Percentiles rank a stretch among this genome's conserved stretches.
Conservation (phyloP, 2,113 vertebrate genomes). For the Macaca nemestrina region DNA sequence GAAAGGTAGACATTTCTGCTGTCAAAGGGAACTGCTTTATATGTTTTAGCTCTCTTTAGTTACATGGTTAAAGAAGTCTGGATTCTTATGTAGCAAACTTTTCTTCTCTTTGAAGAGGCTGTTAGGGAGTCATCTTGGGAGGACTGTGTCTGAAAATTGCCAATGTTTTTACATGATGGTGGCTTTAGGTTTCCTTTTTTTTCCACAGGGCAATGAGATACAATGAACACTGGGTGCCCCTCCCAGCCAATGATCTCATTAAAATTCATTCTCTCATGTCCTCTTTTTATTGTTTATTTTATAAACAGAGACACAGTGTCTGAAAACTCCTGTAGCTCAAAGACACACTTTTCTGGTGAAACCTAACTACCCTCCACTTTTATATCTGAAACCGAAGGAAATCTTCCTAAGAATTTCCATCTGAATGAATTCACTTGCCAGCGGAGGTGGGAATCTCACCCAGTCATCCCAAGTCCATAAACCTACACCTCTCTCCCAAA, state of each 20-base stretch:
- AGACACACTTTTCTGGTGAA: conserved; percentile 54
- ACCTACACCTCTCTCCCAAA: neutral
- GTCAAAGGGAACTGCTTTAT: neutral
- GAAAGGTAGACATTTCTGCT: neutral
- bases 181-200: neutral
- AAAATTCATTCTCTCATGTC: conserved; percentile 57
- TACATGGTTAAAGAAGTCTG: neutral
- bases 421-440: neutral
- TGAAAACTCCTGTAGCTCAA: conserved; percentile 58
- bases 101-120: neutral
- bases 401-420: neutral
- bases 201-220: neutral
- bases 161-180: neutral
- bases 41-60: no score
- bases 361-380: conserved; percentile 44
- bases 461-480: neutral
- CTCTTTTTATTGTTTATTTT: conserved; percentile 58
- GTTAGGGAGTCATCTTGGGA: neutral
- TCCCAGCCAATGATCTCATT: conserved; percentile 43
- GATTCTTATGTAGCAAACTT: neutral
- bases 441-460: neutral
- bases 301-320: conserved; percentile 66
- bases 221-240: neutral
- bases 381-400: conserved; percentile 48
- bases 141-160: neutral